Evolutionary conservation across 2,888 invertebrate genomes (phyloP).

Genomic region (Parelbella ahira): DNA sequence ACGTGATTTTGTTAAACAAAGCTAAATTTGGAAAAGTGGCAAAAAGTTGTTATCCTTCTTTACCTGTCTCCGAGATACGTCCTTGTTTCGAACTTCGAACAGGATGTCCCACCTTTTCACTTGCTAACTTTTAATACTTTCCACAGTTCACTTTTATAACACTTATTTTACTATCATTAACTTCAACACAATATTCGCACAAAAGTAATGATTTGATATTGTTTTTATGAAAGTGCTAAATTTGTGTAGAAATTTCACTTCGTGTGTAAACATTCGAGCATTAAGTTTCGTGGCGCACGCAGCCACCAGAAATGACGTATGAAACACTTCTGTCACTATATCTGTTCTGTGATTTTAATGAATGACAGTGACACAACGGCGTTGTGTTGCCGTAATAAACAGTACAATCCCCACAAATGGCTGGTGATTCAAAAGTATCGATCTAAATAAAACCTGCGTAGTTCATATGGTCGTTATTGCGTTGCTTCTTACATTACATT

Average conservation of each 20-base stretch:
- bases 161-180: background rate
- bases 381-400: too few relatives aligned
- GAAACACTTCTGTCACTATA: too few relatives aligned
- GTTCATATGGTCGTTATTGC: too few relatives aligned
- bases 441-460: too few relatives aligned
- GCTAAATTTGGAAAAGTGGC: background rate
- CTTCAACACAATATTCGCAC: conserved; percentile 2
- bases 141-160: conserved; percentile 22
- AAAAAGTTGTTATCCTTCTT: conserved; percentile 38
- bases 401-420: too few relatives aligned
- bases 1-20: background rate
- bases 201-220: background rate
- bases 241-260: conserved; percentile 17
- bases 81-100: conserved; percentile 55
- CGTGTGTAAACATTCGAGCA: conserved; percentile 13
- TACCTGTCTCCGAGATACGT: conserved; percentile 46
- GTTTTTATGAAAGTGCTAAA: conserved; percentile 1
- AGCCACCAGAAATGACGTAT: too few relatives aligned
- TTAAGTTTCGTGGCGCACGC: conserved; percentile 14
- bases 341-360: too few relatives aligned
- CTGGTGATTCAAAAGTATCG: too few relatives aligned
- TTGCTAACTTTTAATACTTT: conserved; percentile 39
- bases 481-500: too few relatives aligned
- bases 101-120: conserved; percentile 33
- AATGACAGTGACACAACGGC: too few relatives aligned